Evolutionary conservation across 2,113 vertebrate genomes (phyloP).

Genomic region (Acanthisitta chloris): DNA sequence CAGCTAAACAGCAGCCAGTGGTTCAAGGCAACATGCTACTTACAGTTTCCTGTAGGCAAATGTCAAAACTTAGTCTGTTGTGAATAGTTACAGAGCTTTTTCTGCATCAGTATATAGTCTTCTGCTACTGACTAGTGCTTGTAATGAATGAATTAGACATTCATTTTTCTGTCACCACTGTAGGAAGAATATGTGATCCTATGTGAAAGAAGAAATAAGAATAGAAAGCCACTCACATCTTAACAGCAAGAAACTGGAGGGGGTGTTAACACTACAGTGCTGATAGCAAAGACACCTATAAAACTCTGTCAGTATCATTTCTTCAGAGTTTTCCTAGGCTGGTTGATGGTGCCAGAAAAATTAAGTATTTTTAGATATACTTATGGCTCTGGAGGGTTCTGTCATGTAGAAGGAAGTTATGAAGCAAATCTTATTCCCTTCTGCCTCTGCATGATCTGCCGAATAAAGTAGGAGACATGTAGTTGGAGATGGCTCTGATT

Average conservation of each 20-base stretch:
- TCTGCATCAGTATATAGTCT: neutral
- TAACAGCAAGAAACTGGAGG: neutral
- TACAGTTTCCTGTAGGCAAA: neutral
- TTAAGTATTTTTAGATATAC: neutral
- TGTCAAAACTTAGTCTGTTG: neutral
- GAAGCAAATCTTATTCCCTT: neutral
- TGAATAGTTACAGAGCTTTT: neutral
- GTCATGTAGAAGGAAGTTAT: neutral
- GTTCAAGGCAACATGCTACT: neutral
- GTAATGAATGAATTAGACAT: neutral
- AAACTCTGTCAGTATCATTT: neutral
- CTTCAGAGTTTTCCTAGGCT: neutral
- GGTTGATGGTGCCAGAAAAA: neutral
- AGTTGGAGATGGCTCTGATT: neutral
- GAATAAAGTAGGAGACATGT: neutral
- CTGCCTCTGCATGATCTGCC: neutral
- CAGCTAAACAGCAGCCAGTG: neutral
- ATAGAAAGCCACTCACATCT: neutral
- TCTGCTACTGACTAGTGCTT: neutral
- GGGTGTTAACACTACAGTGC: neutral
- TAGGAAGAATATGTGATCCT: neutral
- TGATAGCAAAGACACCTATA: neutral
- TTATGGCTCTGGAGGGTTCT: neutral
- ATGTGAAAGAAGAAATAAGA: neutral
- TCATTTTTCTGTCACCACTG: neutral